Evolutionary conservation across 2,888 invertebrate genomes (phyloP), one percentile per base, ranked within the genome.

Genomic region (Linnaemya tessellans): DNA sequence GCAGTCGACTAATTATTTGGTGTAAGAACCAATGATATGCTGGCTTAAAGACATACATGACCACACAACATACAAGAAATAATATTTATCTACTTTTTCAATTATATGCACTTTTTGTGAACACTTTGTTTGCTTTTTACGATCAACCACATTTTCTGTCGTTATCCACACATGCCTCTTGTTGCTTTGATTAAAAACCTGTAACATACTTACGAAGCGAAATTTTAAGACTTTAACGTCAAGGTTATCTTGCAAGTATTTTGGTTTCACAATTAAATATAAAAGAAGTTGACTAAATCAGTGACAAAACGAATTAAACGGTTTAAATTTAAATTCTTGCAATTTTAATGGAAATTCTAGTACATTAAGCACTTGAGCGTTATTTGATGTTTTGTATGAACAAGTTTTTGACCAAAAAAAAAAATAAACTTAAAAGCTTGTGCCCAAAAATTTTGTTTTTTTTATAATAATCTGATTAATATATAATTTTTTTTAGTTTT

Each of bases 211-310:
- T 41, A 62, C 41, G 8, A 62, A 9, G 0, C 25, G 20, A 41
- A 62, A 20, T 41, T 62, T 35, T 62, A 20, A 41, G 20, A 41
- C 20, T 20, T 41, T 13, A 41, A 38, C 13, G 4, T 9, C 73
- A 73, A 60, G 58, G 58, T 20, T 38, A 46, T 35, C 15, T 60
- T 35, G 46, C 22, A 64, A 62, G 62, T 22, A 22, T 62, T 62
- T 62, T 51, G n/a, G 35, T 51, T 51, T 7, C 18, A 35, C 18
- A 62, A n/a, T 20, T 38, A 35, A 0, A 60, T 15, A 25, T 15
- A 43, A 15, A 64, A 22, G 22, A 46, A 41, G 18, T 7, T 43
- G 7, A 7, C 4, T 3, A 18, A 22, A 46, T 25, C 25, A 46
- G 46, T n/a, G 46, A 25, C 65, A 65, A 25, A 65, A 25, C 4